These are phyloP conservation scores for Calonectris borealis DNA, from an alignment of 2,113 vertebrate species.

Conservation along the genomic window DNA sequence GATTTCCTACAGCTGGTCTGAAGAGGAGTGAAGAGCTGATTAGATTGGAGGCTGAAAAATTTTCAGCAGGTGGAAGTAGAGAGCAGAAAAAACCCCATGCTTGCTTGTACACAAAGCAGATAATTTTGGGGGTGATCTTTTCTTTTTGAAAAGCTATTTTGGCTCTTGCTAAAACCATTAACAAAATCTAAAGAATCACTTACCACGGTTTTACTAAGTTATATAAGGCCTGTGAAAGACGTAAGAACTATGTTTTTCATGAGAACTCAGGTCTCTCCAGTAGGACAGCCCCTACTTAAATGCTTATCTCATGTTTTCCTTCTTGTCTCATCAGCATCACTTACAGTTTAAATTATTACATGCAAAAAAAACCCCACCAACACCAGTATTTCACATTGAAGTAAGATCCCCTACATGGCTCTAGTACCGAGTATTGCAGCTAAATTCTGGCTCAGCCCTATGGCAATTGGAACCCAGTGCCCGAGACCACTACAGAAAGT, in stretches of 20 bases:
- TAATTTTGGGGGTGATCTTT: not conserved
- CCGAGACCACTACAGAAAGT: not conserved
- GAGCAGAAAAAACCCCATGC: not conserved
- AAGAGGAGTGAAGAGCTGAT: constrained; percentile 1
- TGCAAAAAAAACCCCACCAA: rapidly evolving
- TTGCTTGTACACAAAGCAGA: not conserved
- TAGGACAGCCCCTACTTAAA: not conserved
- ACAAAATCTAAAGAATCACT: not conserved
- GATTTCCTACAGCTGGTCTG: constrained; percentile 34
- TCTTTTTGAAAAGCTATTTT: not conserved
- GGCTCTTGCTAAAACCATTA: not conserved
- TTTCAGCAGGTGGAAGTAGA: constrained; percentile 44
- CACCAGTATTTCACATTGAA: not conserved
- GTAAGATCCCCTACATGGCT: rapidly evolving
- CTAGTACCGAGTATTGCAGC: not conserved
- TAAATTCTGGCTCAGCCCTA: not conserved
- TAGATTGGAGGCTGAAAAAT: not conserved
- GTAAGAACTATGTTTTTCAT: not conserved
- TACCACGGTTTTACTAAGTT: not conserved
- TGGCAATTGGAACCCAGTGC: not conserved
- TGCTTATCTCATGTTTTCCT: not conserved
- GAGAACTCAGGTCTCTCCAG: not conserved
- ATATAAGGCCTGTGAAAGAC: not conserved
- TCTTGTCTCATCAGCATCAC: not conserved
- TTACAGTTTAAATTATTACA: not conserved